Conservation (phyloP, 2,888 invertebrate genomes). For the Chirona hameri region DNA sequence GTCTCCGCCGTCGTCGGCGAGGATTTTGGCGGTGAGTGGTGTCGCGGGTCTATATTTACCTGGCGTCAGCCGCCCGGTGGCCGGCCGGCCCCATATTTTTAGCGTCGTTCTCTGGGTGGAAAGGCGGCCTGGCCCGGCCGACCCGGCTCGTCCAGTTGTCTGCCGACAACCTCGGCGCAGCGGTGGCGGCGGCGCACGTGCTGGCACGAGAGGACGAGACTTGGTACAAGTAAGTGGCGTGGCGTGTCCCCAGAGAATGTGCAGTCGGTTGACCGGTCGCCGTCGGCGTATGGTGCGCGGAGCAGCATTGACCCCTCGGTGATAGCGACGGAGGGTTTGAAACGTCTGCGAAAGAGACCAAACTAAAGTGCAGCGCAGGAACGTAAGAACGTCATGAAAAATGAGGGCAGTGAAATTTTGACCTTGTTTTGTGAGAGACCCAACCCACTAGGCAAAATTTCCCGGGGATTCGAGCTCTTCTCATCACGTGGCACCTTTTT, state of each 20-base stretch:
- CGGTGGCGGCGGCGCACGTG: not conserved
- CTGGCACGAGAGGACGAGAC: not conserved
- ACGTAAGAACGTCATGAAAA: too few species aligned
- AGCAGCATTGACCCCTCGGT: too few species aligned
- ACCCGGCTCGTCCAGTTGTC: not conserved
- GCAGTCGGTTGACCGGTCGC: not conserved
- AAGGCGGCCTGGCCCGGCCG: not conserved
- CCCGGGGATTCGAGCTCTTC: too few species aligned
- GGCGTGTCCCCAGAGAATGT: not conserved
- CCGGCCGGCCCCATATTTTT: constrained; percentile 9
- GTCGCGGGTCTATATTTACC: constrained; percentile 10
- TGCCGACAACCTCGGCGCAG: not conserved
- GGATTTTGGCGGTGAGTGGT: constrained; percentile 14
- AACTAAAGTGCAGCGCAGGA: too few species aligned
- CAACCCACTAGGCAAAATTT: too few species aligned
- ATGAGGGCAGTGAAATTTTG: too few species aligned
- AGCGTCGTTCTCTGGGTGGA: not conserved
- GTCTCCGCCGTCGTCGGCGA: not conserved
- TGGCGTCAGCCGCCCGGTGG: not conserved
- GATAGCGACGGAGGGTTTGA: too few species aligned
- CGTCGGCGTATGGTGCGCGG: too few species aligned
- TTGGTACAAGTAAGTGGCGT: not conserved
- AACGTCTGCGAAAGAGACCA: too few species aligned
- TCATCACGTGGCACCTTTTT: too few species aligned
- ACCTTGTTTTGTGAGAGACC: too few species aligned